Evolutionary conservation across 1,140 invertebrate species (phyloP).

Genomic region (Drosophila kikkawai): DNA sequence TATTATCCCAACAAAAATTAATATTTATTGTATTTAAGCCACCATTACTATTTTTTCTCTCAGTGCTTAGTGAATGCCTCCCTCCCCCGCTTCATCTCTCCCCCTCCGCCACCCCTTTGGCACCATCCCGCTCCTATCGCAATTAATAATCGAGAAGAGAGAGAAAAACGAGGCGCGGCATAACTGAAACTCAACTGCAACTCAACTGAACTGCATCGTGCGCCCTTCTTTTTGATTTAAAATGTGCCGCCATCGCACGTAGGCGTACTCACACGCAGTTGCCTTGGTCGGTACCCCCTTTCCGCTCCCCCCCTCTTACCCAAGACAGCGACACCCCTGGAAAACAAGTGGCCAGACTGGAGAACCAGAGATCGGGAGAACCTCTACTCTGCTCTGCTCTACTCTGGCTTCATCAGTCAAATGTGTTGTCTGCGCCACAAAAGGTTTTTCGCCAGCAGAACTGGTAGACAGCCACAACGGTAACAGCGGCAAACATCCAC

Average conservation of each 20-base stretch:
- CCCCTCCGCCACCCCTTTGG: not conserved
- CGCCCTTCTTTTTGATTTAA: conserved; percentile 84
- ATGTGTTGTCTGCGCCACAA: conserved; percentile 42
- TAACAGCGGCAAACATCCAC: conserved; percentile 3
- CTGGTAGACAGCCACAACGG: conserved; percentile 13
- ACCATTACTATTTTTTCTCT: not conserved
- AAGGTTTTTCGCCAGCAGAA: conserved; percentile 35
- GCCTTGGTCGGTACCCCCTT: not conserved
- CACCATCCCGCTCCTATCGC: conserved; percentile 59
- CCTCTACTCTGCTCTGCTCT: conserved; percentile 11
- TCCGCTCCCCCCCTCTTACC: not conserved
- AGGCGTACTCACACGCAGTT: conserved; percentile 79
- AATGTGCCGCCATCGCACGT: conserved; percentile 80
- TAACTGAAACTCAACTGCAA: conserved; percentile 34
- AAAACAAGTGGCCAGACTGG: conserved; percentile 48
- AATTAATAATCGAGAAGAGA: conserved; percentile 76
- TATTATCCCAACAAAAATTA: fast-evolving
- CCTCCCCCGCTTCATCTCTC: not conserved
- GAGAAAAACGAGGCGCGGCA: conserved; percentile 58
- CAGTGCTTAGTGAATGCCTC: conserved; percentile 24
- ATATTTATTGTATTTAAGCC: too few relatives aligned
- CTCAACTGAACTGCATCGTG: conserved; percentile 60
- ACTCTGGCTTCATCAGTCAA: conserved; percentile 55
- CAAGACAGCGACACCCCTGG: not conserved
- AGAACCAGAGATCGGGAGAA: conserved; percentile 9